Evolutionary conservation across 2,797 vertebrate genomes (phyloP), one percentile per base, ranked within the genome.

Genomic region (Limnodromus scolopaceus): DNA sequence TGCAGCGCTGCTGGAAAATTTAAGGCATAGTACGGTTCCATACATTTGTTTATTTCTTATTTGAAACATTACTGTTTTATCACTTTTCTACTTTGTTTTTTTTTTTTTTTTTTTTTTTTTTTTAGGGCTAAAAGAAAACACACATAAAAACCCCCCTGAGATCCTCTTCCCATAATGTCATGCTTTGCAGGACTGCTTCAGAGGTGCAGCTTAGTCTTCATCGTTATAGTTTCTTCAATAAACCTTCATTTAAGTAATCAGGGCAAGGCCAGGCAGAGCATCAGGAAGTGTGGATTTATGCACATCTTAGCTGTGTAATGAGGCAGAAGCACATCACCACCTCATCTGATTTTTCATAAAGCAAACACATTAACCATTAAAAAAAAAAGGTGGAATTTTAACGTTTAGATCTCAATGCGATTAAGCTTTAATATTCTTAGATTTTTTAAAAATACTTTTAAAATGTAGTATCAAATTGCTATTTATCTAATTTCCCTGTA

Each of bases 171-270:
- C 61, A 13, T 82, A 91, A 39, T 39, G 24, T 76, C 45, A 75
- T 84, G 12, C 30, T 20, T 19, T 53, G 45, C 24, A 45, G 64
- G n/a, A 66, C 51, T 83, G n/a, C 32, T 90, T 92, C 64, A 87
- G 57, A 89, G 16, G 25, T 25, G 16, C 27, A 60, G 23, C 13
- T 84, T 45, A 77, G 17, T 70, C 15, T 89, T 84, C 60, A 48
- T 77, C 66, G 17, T 18, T 57, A 30, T 7, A 49, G 28, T 57
- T 92, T 54, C 65, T 16, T 24, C 75, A 91, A 72, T 79, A 94
- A 92, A 75, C 53, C 13, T 91, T 93, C 46, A 70, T 85, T 95
- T 93, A 94, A 83, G 32, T 27, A 88, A 88, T 32, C 45, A 92
- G 45, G 76, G 38, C n/a, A 79, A 87, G 36, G 71, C n/a, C 63